A percentile compares a stretch with the other conserved stretches of the same genome.
phyloP scores from a whole-genome alignment of 2,888 invertebrate genomes.

The Noctuana brunneofusca region DNA sequence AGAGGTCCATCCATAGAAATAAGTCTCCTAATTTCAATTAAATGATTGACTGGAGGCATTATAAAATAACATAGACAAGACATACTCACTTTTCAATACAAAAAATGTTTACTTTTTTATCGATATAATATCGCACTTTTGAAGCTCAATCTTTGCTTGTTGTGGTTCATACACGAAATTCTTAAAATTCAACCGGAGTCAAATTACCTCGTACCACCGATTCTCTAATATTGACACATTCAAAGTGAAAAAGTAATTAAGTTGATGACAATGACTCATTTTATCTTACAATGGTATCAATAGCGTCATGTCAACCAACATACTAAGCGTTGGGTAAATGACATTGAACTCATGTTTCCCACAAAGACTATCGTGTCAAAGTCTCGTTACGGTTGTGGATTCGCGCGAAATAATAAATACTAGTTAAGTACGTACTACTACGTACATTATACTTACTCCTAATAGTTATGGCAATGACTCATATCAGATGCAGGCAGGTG shows the following conservation, averaged over 20 bases:
- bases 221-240: background rate
- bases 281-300: slow-evolving; percentile 19
- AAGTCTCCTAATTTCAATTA: too few relatives aligned
- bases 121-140: too few relatives aligned
- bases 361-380: slow-evolving; percentile 38
- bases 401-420: slow-evolving; percentile 47
- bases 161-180: too few relatives aligned
- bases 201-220: too few relatives aligned
- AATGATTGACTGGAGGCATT: too few relatives aligned
- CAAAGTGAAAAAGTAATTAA: slow-evolving; percentile 18
- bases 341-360: slow-evolving; percentile 27
- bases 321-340: slow-evolving; percentile 22
- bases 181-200: too few relatives aligned
- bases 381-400: slow-evolving; percentile 39
- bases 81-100: too few relatives aligned
- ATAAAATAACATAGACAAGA: too few relatives aligned
- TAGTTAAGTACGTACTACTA: slow-evolving; percentile 7
- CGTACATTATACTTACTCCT: background rate
- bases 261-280: slow-evolving; percentile 32
- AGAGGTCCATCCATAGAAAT: background rate
- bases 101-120: too few relatives aligned
- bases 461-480: slow-evolving; percentile 47
- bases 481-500: slow-evolving; percentile 49
- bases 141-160: too few relatives aligned
- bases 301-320: slow-evolving; percentile 24